These are phyloP conservation scores for Melipona quadrifasciata DNA, from an alignment of 1,140 invertebrate species.

Conservation along the genomic window DNA sequence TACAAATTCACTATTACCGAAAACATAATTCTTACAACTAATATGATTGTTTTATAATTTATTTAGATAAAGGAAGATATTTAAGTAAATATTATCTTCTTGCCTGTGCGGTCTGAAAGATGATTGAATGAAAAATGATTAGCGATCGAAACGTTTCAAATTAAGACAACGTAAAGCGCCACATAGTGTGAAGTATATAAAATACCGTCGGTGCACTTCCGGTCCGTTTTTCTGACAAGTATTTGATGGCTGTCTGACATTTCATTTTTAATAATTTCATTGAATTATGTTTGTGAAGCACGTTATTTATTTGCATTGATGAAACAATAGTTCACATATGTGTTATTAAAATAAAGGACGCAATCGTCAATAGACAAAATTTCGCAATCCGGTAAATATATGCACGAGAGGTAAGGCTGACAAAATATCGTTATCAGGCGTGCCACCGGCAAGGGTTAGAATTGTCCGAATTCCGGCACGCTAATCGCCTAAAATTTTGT, in stretches of 20 bases:
- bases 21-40: not conserved
- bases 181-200: not conserved
- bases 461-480: conserved; percentile 30
- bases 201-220: conserved; percentile 26
- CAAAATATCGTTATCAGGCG: conserved; percentile 40
- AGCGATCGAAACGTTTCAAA: conserved; percentile 3
- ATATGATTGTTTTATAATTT: not conserved
- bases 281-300: conserved; percentile 13
- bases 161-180: conserved; percentile 8
- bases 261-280: conserved; percentile 47
- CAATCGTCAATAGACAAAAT: not conserved
- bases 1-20: not conserved
- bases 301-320: not conserved
- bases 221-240: conserved; percentile 59
- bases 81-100: not conserved
- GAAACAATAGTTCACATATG: conserved; percentile 27
- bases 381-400: conserved; percentile 52
- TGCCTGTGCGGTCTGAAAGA: not conserved
- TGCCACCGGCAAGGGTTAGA: conserved; percentile 66
- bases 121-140: not conserved
- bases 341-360: not conserved
- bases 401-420: conserved; percentile 58
- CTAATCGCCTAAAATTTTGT: conserved; percentile 6
- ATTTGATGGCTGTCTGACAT: conserved; percentile 55
- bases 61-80: not conserved